Base-by-base conservation (phyloP, 2,888 invertebrate genomes). In the Cheilosia vernalis region DNA sequence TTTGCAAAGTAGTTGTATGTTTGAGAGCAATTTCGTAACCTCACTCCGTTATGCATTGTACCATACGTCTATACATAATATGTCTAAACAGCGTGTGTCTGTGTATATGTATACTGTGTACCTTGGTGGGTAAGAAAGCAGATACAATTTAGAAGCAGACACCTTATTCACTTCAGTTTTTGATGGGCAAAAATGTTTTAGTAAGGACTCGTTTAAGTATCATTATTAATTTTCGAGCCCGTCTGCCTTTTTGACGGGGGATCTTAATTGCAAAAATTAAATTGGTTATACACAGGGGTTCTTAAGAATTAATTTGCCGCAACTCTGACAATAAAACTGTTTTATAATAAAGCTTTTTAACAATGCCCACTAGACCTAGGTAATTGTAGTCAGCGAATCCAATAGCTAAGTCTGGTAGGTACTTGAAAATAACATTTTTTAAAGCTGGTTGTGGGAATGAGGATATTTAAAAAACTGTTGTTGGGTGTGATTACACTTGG, bases 21-120 rank as follows among this genome's bases (percentile, higher is more conserved):
- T 55, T 42, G 60, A 56, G 55, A 69, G 63, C 69, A 78, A 63
- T 78, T 78, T 56, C 13, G 47, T 30, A 55, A 63, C 67, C 58
- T 27, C 13, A 42, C 47, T 66, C 30, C 21, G 19, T 21, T 60
- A 66, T 40, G 76, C 67, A 55, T 56, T 24, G 33, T 67, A 7
- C 13, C 7, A 9, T 42, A 47, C n/a, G 44, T 58, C 47, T 17
- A 10, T 13, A 30, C 30, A 13, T 9, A n/a, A n/a, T 27, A 15
- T 40, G n/a, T n/a, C n/a, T n/a, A 19, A 37, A 33, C 33, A 40
- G 30, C 27, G 21, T 30, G n/a, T 42, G 27, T 21, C 21, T 21
- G 1, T 21, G 21, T 21, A 21, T 19, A n/a, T n/a, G n/a, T n/a
- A 44, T 56, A 24, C 44, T 27, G 27, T 19, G 30, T 33, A 24